Conservation (phyloP, 35 echinoderm and acorn worm species). For the Lytechinus variegatus region DNA sequence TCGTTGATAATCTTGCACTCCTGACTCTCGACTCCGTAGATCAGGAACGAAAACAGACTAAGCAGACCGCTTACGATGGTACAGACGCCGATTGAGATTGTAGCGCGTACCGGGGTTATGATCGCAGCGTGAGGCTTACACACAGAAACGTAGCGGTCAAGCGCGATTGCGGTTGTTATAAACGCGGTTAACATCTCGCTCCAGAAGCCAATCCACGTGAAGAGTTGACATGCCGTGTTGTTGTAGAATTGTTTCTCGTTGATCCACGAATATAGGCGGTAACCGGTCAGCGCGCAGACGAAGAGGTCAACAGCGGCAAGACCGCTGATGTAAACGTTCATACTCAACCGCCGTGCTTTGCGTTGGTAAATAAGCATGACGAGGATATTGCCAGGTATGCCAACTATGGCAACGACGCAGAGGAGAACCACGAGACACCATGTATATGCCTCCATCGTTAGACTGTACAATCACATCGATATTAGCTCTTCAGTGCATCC, state of each 20-base stretch:
- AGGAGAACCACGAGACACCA: slow-evolving; percentile 58
- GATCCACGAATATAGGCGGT: slow-evolving; percentile 67
- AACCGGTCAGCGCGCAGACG: slow-evolving; percentile 55
- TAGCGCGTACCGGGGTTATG: slow-evolving; percentile 58
- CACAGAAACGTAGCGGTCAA: slow-evolving; percentile 69
- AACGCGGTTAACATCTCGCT: slow-evolving; percentile 75
- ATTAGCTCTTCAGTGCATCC: background rate
- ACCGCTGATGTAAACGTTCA: slow-evolving; percentile 57
- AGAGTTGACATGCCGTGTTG: slow-evolving; percentile 49
- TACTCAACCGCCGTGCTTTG: slow-evolving; percentile 63
- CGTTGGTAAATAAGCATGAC: slow-evolving; percentile 58
- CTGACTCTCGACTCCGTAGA: slow-evolving; percentile 39
- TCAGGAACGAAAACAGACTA: slow-evolving; percentile 49
- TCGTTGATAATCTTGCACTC: slow-evolving; percentile 53
- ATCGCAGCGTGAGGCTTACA: slow-evolving; percentile 60
- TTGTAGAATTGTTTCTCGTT: slow-evolving; percentile 57
- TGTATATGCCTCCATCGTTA: slow-evolving; percentile 64
- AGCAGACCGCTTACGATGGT: slow-evolving; percentile 24
- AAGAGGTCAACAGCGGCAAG: slow-evolving; percentile 59
- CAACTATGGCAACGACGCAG: slow-evolving; percentile 58
- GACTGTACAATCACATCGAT: background rate
- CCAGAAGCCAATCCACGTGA: slow-evolving; percentile 58
- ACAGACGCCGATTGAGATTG: slow-evolving; percentile 20
- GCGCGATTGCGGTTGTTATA: slow-evolving; percentile 70
- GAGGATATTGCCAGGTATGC: slow-evolving; percentile 72